Percentiles rank a stretch among this genome's conserved stretches.
These are phyloP conservation scores for Dasyprocta punctata DNA, from an alignment of 2,113 vertebrate species.

Conservation along the genomic window DNA sequence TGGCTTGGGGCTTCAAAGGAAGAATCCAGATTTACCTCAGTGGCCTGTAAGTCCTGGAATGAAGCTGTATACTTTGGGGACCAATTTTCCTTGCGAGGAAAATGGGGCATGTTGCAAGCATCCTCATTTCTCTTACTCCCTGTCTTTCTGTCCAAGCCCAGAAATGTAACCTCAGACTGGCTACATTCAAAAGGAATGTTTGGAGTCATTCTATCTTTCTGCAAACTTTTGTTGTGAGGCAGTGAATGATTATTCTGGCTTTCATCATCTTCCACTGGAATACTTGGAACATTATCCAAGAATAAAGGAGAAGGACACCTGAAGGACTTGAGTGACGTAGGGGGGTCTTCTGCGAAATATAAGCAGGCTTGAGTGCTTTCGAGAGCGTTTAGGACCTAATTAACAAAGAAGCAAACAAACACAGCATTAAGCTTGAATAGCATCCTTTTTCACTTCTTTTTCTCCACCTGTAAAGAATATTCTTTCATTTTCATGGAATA, in stretches of 20 bases:
- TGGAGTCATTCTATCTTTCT: background rate
- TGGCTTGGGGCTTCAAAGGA: slow-evolving; percentile 40
- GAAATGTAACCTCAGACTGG: slow-evolving; percentile 86
- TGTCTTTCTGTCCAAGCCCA: slow-evolving; percentile 62
- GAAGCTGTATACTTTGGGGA: background rate
- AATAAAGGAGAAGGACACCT: slow-evolving; percentile 15
- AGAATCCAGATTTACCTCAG: background rate
- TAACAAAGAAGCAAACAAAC: background rate
- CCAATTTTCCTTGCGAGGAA: background rate
- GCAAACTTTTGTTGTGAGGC: background rate
- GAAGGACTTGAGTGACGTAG: slow-evolving; percentile 81
- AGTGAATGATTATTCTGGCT: slow-evolving; percentile 51
- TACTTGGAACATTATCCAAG: slow-evolving; percentile 55
- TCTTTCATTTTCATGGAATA: slow-evolving; percentile 20
- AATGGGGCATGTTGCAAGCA: background rate
- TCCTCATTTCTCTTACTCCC: background rate
- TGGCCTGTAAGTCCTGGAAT: background rate
- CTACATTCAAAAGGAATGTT: slow-evolving; percentile 80
- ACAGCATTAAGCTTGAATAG: background rate
- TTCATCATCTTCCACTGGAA: slow-evolving; percentile 86
- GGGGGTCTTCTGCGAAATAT: slow-evolving; percentile 78
- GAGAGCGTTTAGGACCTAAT: slow-evolving; percentile 81
- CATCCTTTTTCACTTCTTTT: background rate
- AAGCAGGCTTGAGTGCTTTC: slow-evolving; percentile 76
- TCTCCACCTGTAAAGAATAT: background rate